phyloP scores from a whole-genome alignment of 1,140 invertebrate genomes.

The Belonocnema kinseyi region DNA sequence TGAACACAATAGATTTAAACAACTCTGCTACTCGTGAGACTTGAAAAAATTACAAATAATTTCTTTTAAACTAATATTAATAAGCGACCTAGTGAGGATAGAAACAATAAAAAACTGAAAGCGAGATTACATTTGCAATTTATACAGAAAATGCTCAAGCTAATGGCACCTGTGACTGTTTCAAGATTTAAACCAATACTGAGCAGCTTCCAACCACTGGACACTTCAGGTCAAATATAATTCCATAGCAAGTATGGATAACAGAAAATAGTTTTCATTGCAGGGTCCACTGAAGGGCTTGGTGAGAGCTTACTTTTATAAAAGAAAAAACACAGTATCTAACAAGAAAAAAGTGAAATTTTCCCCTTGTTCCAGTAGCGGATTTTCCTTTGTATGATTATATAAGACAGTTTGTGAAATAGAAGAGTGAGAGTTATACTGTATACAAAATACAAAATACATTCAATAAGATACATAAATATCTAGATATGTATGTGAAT shows the following conservation, averaged over 20 bases:
- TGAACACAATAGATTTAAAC: conserved; percentile 8
- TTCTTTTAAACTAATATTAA: neutral
- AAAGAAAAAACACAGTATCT: conserved; percentile 6
- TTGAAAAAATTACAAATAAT: neutral
- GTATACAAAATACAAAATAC: too few species aligned
- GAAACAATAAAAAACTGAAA: neutral
- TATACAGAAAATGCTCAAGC: conserved; percentile 13
- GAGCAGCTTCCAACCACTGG: conserved; percentile 5
- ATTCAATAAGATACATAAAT: too few species aligned
- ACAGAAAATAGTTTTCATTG: conserved; percentile 43
- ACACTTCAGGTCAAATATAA: conserved; percentile 2
- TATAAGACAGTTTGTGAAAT: conserved; percentile 21
- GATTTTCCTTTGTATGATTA: neutral
- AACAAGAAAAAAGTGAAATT: neutral
- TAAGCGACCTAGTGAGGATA: neutral
- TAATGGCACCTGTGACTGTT: conserved; percentile 12
- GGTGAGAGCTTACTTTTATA: conserved; percentile 43
- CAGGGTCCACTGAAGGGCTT: conserved; percentile 42
- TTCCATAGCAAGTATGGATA: neutral
- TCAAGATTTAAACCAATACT: neutral
- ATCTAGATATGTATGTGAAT: neutral
- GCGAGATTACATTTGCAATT: neutral
- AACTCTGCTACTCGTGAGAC: neutral
- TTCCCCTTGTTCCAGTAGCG: neutral
- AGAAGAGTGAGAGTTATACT: neutral